These are phyloP conservation scores for Drosophila teissieri DNA, from an alignment of 1,140 invertebrate species.

Conservation along the genomic window DNA sequence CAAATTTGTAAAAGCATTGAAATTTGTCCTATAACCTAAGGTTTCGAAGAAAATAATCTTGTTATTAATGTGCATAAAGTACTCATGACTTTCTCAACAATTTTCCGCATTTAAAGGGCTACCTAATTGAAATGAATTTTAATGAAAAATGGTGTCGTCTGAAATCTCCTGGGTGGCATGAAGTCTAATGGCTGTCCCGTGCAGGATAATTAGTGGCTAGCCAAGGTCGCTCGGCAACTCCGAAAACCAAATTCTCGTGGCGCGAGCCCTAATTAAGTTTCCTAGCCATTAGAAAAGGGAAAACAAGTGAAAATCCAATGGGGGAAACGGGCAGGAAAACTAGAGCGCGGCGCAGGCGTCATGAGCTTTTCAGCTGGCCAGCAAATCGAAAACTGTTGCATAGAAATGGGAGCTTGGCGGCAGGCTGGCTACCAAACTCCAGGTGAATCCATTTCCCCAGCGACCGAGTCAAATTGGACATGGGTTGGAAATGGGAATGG, in stretches of 20 bases:
- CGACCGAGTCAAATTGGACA: conserved; percentile 5
- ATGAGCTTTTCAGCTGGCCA: conserved; percentile 15
- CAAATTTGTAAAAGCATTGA: too few relatives aligned
- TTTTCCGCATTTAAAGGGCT: not conserved
- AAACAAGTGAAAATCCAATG: not conserved
- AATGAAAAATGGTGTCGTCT: not conserved
- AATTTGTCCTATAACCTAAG: too few relatives aligned
- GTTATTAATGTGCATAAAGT: too few relatives aligned
- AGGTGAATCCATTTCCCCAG: not conserved
- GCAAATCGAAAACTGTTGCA: conserved; percentile 27
- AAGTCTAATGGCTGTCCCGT: conserved; percentile 13
- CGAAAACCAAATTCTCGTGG: conserved; percentile 5
- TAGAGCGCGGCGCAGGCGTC: conserved; percentile 33
- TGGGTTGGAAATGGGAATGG: conserved; percentile 6
- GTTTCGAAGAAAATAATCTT: too few relatives aligned
- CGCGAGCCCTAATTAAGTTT: conserved; percentile 10
- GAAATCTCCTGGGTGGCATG: conserved; percentile 25
- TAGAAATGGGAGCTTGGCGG: conserved; percentile 43
- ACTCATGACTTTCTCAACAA: not conserved
- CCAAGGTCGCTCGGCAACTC: conserved; percentile 17
- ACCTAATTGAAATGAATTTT: not conserved
- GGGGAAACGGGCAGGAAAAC: not conserved
- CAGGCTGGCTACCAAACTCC: conserved; percentile 52
- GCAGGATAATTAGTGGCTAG: conserved; percentile 14
- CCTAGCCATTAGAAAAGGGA: not conserved